Base-by-base conservation (phyloP, 2,888 invertebrate species). In the Carpatolechia fugitivella region DNA sequence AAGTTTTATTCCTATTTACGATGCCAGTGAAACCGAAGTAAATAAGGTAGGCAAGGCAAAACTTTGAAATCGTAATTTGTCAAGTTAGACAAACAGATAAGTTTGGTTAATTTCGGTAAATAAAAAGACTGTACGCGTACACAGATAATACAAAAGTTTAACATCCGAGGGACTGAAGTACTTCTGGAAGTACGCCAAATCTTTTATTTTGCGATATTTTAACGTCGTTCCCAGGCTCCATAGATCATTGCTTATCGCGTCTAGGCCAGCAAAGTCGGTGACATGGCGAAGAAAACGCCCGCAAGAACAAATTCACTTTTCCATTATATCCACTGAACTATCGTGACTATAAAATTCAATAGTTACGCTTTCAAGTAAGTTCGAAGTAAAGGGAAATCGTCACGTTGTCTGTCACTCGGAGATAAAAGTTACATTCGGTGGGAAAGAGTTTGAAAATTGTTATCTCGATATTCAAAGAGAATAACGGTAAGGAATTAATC, bases 331-430 rank as follows among this genome's bases (percentile, higher is more conserved):
- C 48, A 20, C 18, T 20, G 18, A 41, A 30, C 35, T 40, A 14
- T 52, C 57, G 57, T 57, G 57, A 52, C 57, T 55, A 24, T n/a
- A 31, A 29, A 54, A 55, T 52, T 57, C 52, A 41, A 52, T 55
- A 36, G 52, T 48, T 54, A 55, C 56, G 56, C 56, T 60, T 58
- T 60, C 57, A 55, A 56, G 50, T 58, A 52, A n/a, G n/a, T n/a
- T n/a, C 47, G 35, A 57, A 56, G 55, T 49, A 38, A 51, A 55
- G 55, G 51, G 54, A 52, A 49, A n/a, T 48, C 35, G 52, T 40
- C 55, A 52, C 54, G 57, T 57, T 52, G 52, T 49, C 54, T 49
- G 14, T 33, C 16, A 30, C 24, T 6, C 24, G 6, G 24, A 24
- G 20, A 40, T 14, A 38, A 29, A 50, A 48, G 29, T 33, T 6